Evolutionary conservation across 2,113 vertebrate genomes (phyloP), one percentile per base, ranked within the genome.

Genomic region (Oreochromis aureus): DNA sequence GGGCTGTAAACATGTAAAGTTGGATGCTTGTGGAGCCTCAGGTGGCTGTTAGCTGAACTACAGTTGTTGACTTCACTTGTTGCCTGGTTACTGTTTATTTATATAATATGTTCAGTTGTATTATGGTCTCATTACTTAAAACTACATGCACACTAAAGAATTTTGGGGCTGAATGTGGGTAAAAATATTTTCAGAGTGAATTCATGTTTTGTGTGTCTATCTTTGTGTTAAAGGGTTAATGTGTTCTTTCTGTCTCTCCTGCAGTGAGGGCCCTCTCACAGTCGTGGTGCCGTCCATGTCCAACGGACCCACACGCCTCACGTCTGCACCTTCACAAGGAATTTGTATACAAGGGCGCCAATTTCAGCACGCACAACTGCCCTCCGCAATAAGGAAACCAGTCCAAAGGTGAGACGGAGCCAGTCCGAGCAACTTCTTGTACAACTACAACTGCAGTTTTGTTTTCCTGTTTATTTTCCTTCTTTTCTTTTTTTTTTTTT

Each of bases 321-420:
- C 19, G 6, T 69, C 61, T 69, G 19, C 61, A 69, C 61, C 19
- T 39, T 93, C 96, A 48, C 96, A 97, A 89, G 97, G 97, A 27
- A 96, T 97, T 48, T 84, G 98, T 36, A 91, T 98, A 80, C 98
- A 98, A 10, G 97, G 98, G 15, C 97, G 98, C 41, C 95, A 96
- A 91, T 99, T 99, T 92, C 98, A 98, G 85, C 98, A 98, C 15
- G 94, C 98, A 1, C 97, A 97, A 16, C 92, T 96, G 39, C 96
- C 95, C 71, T 59, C 97, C 0, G 19, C 92, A 59, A 91, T 97
- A 84, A 96, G 97, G 95, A 99, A 98, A 78, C 96, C 97, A 83
- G 97, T 97, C 87, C 98, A 98, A 94, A 99, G 98, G 98, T 99
- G 95, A 95, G 92, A 10, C 55, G 2, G 19, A 13, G 19, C 71